Evolutionary conservation across 2,888 invertebrate species (phyloP), one percentile per base, ranked within the genome.

Genomic region (Zaprionus obscuricornis): DNA sequence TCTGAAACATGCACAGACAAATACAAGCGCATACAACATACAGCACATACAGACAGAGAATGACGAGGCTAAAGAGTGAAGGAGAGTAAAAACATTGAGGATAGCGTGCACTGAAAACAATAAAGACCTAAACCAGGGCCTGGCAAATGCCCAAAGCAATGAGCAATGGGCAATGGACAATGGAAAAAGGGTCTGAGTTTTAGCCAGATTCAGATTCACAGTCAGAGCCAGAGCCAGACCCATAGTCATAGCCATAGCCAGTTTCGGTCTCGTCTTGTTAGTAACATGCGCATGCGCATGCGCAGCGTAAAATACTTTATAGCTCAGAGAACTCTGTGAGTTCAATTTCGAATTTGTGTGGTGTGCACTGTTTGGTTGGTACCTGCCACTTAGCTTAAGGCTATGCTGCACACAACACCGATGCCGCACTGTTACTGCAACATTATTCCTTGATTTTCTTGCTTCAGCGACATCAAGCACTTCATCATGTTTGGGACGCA

Each of bases 391-490:
- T 74, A 70, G 74, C 71, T 68, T 60, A 34, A 58, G 58, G 59
- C 62, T 27, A 22, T 31, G 40, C 46, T 18, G n/a, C 31, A 20
- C 36, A 34, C 54, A 36, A 46, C 43, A 42, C 26, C n/a, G n/a
- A n/a, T n/a, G 42, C 65, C 16, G 64, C 57, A n/a, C 17, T 39
- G 58, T 37, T 36, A 66, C 73, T 65, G 68, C 76, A 79, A 76
- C 76, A 69, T 74, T 69, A 77, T 79, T 76, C 76, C 74, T 72
- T 34, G 59, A 72, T 79, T 79, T 76, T 79, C 74, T 72, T 34
- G 59, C 46, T 37, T 66, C 50, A 36, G 45, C 59, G 39, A 3
- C 45, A 56, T n/a, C 59, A 64, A 74, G 72, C 64, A 66, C 71
- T 71, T 60, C 75, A 71, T 74, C 71, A 74, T 71, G 78, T 71